Conservation (phyloP, 2,113 vertebrate species). For the Glareola pratincola region DNA sequence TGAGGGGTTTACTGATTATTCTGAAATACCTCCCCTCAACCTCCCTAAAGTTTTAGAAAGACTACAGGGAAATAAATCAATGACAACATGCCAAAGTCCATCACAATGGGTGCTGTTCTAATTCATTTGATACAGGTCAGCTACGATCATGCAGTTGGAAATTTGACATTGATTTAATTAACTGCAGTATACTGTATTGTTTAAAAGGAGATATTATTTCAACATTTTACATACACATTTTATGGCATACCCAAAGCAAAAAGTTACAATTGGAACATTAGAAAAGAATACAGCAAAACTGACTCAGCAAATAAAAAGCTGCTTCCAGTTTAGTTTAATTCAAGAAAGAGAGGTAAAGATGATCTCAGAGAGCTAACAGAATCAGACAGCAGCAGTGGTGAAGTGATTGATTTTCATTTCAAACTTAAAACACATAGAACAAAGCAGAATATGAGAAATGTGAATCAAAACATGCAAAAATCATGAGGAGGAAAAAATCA, state of each 20-base stretch:
- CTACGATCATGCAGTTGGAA: constrained; percentile 10
- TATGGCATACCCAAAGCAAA: background rate
- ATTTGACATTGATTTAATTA: constrained; percentile 43
- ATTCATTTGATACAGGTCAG: constrained; percentile 26
- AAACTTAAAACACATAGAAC: background rate
- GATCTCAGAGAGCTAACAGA: background rate
- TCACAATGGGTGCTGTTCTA: background rate
- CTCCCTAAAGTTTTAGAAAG: constrained; percentile 11
- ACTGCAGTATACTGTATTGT: background rate
- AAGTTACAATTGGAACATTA: background rate
- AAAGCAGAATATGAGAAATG: background rate
- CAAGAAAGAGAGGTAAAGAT: background rate
- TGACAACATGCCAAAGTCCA: constrained; percentile 27
- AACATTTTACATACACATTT: background rate
- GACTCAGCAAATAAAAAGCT: background rate
- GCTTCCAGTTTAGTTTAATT: background rate
- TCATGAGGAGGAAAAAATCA: too few relatives aligned
- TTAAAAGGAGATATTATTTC: background rate
- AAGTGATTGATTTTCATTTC: background rate
- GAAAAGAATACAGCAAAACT: background rate
- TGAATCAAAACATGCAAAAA: background rate
- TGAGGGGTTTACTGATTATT: constrained; percentile 5
- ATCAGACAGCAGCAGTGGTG: background rate
- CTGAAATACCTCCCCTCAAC: constrained; percentile 17
- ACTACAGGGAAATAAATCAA: constrained; percentile 15